Evolutionary conservation across 2,113 vertebrate genomes (phyloP), one percentile per base, ranked within the genome.

Genomic region (Struthidea cinerea): DNA sequence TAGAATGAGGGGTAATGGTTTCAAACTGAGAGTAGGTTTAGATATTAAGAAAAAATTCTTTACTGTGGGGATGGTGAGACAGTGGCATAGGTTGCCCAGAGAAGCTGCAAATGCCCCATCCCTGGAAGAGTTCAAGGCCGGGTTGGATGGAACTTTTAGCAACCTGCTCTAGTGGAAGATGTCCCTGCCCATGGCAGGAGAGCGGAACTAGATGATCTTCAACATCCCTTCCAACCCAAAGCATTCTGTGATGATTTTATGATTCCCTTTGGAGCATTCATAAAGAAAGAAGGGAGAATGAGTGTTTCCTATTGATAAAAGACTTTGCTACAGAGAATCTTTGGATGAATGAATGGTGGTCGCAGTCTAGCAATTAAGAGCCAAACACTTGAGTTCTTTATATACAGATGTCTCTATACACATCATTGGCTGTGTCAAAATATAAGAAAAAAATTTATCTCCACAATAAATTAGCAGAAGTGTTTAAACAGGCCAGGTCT

Each of bases 211-310:
- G 63, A 56, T 11, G 18, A 49, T 56, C 22, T 49, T 77, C 70
- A 47, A 24, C 4, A 77, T 33, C 5, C 4, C 8, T 56, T 77
- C 26, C 15, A 33, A 50, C 6, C 4, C 18, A 28, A 63, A 42
- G 22, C 42, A 19, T 35, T 69, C 26, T 20, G 1, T 70, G 56
- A 49, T 49, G 32, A 77, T 49, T 84, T 70, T 50, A 49, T 56
- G 33, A 47, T 22, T 95, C 78, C 13, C 39, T 87, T 94, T 90
- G 37, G 42, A 87, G 37, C 21, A 61, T 74, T 49, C 65, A 84
- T 89, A 49, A 86, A 41, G 74, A 94, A 92, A 92, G 33, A 94
- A 80, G 57, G 18, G 39, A 95, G 83, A 91, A 68, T 13, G n/a
- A 82, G 30, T 59, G 7, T 64, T 93, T 73, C 46, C 14, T 71